phyloP scores from a whole-genome alignment of 2,113 vertebrate species.

The Coregonus clupeaformis region DNA sequence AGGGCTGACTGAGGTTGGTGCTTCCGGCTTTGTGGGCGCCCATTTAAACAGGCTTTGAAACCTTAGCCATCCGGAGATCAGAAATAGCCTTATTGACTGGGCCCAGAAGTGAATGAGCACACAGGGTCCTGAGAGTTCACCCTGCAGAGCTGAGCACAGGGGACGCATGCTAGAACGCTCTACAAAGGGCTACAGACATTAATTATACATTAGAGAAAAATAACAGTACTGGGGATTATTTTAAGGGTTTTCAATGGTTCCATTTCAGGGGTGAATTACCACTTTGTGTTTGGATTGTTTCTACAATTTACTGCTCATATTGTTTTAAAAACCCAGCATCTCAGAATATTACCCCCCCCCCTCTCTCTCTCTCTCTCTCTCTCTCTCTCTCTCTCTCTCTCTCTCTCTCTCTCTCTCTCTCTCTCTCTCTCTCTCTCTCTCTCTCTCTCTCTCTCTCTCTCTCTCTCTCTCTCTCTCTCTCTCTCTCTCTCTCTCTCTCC shows the following conservation, averaged over 20 bases:
- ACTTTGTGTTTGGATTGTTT: not conserved
- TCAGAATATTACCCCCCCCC: not conserved
- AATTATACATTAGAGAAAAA: constrained; percentile 61
- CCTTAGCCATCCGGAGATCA: constrained; percentile 75
- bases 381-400: no score
- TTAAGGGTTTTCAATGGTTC: constrained; percentile 8
- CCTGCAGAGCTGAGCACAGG: constrained; percentile 36
- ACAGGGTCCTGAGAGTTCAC: constrained; percentile 61
- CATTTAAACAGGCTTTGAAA: constrained; percentile 78
- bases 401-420: no score
- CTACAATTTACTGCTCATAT: not conserved
- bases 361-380: constrained; percentile 27
- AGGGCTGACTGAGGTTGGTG: constrained; percentile 51
- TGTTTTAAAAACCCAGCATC: constrained; percentile 2
- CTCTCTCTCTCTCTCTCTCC: constrained; percentile 26
- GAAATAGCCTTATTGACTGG: constrained; percentile 75
- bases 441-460: no score
- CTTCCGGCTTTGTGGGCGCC: constrained; percentile 72
- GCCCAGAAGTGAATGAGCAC: constrained; percentile 63
- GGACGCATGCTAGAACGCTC: constrained; percentile 24
- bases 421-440: no score
- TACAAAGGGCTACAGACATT: constrained; percentile 46
- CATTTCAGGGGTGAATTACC: not conserved
- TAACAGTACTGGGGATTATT: constrained; percentile 43
- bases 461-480: no score